Evolutionary conservation across 1,140 invertebrate genomes (phyloP).

Genomic region (Maconellicoccus hirsutus): DNA sequence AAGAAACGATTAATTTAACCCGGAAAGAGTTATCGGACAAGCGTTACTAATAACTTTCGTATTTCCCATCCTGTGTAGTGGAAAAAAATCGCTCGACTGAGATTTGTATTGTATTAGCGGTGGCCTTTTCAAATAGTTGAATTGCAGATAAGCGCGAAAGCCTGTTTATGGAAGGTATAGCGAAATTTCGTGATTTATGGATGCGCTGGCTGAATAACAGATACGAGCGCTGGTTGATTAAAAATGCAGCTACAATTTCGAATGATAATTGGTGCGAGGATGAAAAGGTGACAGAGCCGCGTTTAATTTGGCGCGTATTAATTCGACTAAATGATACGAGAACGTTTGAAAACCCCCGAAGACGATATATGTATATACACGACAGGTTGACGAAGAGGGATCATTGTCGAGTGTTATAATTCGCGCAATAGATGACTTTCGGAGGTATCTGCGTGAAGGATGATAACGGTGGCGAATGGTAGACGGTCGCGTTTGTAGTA

Average conservation of each 20-base stretch:
- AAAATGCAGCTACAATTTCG: too few species aligned
- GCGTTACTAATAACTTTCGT: not conserved
- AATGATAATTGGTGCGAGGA: too few species aligned
- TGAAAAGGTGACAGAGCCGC: not conserved
- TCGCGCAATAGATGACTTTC: slow-evolving; percentile 16
- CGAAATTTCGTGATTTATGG: too few species aligned
- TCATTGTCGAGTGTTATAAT: too few species aligned
- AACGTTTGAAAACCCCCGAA: too few species aligned
- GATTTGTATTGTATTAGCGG: not conserved
- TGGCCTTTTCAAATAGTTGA: not conserved
- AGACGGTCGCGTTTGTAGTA: too few species aligned
- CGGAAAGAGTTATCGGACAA: slow-evolving; percentile 2
- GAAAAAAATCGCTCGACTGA: not conserved
- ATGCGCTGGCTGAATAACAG: too few species aligned
- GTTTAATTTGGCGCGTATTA: too few species aligned
- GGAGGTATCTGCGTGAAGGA: not conserved
- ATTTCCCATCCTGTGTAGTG: not conserved
- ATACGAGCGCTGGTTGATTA: too few species aligned
- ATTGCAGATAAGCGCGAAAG: not conserved
- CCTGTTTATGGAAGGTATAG: not conserved
- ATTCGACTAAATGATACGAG: too few species aligned
- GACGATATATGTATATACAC: too few species aligned
- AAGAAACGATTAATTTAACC: not conserved
- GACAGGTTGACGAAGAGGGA: too few species aligned
- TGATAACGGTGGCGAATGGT: not conserved